These are phyloP conservation scores for Apis mellifera DNA, from an alignment of 1,140 invertebrate species.

Conservation along the genomic window Amel_HAv3.1 CM009935.2:7811501-7812000, in stretches of 20 bases:
- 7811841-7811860: constrained; percentile 28
- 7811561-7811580: constrained; percentile 81
- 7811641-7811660: neutral
- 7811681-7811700: constrained; percentile 79
- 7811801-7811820: constrained; percentile 49
- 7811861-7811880: neutral
- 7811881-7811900: neutral
- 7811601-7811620: constrained; percentile 81
- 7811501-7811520: neutral
- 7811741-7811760: constrained; percentile 63
- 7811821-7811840: constrained; percentile 53
- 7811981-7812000: too few species aligned
- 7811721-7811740: constrained; percentile 79
- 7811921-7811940: constrained; percentile 1
- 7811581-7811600: constrained; percentile 81
- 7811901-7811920: neutral
- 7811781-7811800: constrained; percentile 40
- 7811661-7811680: constrained; percentile 74
- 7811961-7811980: too few species aligned
- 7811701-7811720: constrained; percentile 81
- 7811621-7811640: constrained; percentile 24
- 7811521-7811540: neutral
- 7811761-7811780: constrained; percentile 44
- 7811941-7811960: neutral
- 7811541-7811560: constrained; percentile 73